phyloP scores from a whole-genome alignment of 2,797 vertebrate species.

The Fringilla coelebs region DNA sequence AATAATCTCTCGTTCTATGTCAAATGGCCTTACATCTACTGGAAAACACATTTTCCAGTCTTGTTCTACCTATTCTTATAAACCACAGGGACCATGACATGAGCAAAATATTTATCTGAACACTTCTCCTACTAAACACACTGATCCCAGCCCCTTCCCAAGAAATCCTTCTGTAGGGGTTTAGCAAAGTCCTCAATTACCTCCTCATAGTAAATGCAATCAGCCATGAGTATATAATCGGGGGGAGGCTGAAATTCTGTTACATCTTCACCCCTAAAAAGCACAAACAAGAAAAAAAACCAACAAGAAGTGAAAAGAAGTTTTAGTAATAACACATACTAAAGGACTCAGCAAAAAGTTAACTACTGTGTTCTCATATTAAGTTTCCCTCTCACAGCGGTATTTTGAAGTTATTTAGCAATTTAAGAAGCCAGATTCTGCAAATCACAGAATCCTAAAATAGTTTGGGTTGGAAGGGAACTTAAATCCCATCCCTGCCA shows the following conservation, averaged over 20 bases:
- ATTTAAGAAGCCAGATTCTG: background rate
- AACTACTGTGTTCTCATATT: fast-evolving
- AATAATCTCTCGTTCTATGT: background rate
- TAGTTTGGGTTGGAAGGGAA: background rate
- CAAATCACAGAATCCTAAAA: background rate
- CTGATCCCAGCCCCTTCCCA: background rate
- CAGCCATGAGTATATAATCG: constrained; percentile 92
- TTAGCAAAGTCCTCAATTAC: constrained; percentile 65
- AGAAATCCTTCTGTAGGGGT: fast-evolving
- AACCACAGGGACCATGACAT: fast-evolving
- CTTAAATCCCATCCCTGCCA: fast-evolving
- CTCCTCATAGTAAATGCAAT: constrained; percentile 99
- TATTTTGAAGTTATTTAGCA: background rate
- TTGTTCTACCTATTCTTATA: fast-evolving
- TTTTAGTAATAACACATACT: background rate
- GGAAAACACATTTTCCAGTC: background rate
- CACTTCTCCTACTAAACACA: background rate
- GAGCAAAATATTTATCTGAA: background rate
- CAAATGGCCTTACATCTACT: background rate
- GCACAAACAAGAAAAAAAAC: background rate
- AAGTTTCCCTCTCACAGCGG: fast-evolving
- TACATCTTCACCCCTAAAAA: constrained; percentile 87
- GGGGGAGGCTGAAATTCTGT: constrained; percentile 82
- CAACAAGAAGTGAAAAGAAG: background rate
- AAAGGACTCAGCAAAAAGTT: fast-evolving